Base-by-base conservation (phyloP, 2,888 invertebrate species). In the Panorpa germanica region DNA sequence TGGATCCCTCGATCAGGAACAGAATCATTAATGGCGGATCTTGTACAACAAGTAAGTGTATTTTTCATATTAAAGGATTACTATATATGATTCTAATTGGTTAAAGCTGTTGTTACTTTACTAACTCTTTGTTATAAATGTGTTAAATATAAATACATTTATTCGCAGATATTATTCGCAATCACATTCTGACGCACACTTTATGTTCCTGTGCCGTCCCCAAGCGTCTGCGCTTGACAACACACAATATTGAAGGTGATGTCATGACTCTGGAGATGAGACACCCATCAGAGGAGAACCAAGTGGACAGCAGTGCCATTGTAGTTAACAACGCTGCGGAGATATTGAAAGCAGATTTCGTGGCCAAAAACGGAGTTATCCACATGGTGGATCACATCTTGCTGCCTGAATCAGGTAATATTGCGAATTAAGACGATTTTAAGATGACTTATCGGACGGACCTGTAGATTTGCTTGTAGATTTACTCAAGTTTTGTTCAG, bases 331-430 rank as follows among this genome's bases (percentile, higher is more conserved):
- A 64, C 10, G 56, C 59, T 27, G 64, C 65, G 1, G 63, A 64
- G 44, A 57, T 73, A 15, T 46, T 60, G 5, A 60, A 59, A 32
- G 48, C 55, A 4, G 76, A 77, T 45, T 52, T 67, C 17, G 62
- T 77, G 50, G 73, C 64, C 8, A 70, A 66, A 3, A 75, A 78
- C 49, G 78, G 77, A n/a, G 72, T 77, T 3, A 45, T 78, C 16
- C 73, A 77, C 46, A 55, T 70, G 16, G 61, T 77, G 37, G 72
- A 76, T 41, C 59, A 61, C 3, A 61, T 76, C 15, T 45, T 76
- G 25, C 59, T 72, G 30, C 73, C 74, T 1, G 63, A 70, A 36
- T 61, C 65, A 13, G 63, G 62, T 61, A 43, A n/a, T n/a, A n/a
- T n/a, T n/a, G n/a, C n/a, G n/a, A 36, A 40, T 28, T 26, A 21